These are phyloP conservation scores for Dryobates pubescens DNA, from an alignment of 2,797 vertebrate genomes.

Conservation along the genomic window DNA sequence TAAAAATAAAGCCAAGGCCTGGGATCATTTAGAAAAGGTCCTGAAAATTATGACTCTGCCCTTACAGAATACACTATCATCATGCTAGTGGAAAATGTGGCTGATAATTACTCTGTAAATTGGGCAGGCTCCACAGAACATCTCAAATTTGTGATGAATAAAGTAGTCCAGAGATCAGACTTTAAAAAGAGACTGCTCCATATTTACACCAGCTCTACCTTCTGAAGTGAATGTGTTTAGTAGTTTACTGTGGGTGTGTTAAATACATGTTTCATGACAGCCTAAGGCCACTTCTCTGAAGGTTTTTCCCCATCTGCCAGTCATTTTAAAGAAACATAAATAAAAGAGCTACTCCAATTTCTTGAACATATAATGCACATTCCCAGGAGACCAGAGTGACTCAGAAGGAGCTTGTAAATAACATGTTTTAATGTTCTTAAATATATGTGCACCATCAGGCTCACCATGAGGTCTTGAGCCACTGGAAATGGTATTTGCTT, in stretches of 20 bases:
- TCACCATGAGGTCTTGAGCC: not conserved
- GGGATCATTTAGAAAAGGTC: not conserved
- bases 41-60: not conserved
- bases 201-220: not conserved
- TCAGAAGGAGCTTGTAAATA: constrained; percentile 65
- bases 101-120: constrained; percentile 12
- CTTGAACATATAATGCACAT: constrained; percentile 30
- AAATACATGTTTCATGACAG: constrained; percentile 62
- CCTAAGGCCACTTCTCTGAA: constrained; percentile 58
- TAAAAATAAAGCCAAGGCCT: not conserved
- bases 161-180: constrained; percentile 6
- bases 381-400: constrained; percentile 34
- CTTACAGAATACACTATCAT: not conserved
- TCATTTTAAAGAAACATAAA: constrained; percentile 65
- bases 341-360: constrained; percentile 60
- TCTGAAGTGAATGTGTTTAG: constrained; percentile 26
- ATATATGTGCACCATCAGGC: not conserved
- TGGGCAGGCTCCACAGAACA: not conserved
- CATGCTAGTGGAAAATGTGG: not conserved
- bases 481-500: constrained; percentile 13
- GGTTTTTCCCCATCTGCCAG: constrained; percentile 64
- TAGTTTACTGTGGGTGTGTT: constrained; percentile 59
- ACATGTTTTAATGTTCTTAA: constrained; percentile 48
- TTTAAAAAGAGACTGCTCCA: not conserved
- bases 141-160: constrained; percentile 44